These are phyloP conservation scores for Erebia epiphron DNA, from an alignment of 2,888 invertebrate genomes.

Conservation along the genomic window DNA sequence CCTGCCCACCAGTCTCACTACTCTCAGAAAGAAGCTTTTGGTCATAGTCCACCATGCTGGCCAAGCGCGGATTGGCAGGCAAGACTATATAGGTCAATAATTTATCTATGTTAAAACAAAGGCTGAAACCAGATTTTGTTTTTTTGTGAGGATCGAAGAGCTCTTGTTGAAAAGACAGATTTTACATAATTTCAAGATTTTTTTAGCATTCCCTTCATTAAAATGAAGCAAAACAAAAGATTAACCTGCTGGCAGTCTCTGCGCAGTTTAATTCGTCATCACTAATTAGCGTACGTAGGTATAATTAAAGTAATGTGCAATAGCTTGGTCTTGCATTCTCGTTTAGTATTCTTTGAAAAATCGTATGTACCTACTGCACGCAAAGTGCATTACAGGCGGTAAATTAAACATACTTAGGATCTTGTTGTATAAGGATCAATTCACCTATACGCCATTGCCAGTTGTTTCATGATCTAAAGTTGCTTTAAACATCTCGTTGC, in stretches of 20 bases:
- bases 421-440: neutral
- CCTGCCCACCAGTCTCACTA: too few species aligned
- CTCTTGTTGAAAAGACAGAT: neutral
- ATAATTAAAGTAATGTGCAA: constrained; percentile 33
- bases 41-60: too few species aligned
- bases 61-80: too few species aligned
- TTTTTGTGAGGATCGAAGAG: neutral
- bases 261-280: constrained; percentile 31
- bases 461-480: neutral
- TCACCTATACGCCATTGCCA: neutral
- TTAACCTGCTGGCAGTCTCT: constrained; percentile 17
- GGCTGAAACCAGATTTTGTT: too few species aligned
- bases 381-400: constrained; percentile 22
- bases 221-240: constrained; percentile 17
- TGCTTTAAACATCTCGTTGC: neutral
- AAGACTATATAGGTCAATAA: too few species aligned
- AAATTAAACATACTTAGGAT: neutral
- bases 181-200: neutral
- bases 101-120: too few species aligned
- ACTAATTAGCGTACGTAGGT: constrained; percentile 32
- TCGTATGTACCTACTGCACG: constrained; percentile 14
- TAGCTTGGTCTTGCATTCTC: constrained; percentile 30
- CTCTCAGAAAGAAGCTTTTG: too few species aligned
- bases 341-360: constrained; percentile 29
- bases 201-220: neutral